A percentile compares a stretch with the other conserved stretches of the same genome.
Evolutionary conservation across 2,888 invertebrate genomes (phyloP).

Genomic region (Drosophila parthenogenetica): DNA sequence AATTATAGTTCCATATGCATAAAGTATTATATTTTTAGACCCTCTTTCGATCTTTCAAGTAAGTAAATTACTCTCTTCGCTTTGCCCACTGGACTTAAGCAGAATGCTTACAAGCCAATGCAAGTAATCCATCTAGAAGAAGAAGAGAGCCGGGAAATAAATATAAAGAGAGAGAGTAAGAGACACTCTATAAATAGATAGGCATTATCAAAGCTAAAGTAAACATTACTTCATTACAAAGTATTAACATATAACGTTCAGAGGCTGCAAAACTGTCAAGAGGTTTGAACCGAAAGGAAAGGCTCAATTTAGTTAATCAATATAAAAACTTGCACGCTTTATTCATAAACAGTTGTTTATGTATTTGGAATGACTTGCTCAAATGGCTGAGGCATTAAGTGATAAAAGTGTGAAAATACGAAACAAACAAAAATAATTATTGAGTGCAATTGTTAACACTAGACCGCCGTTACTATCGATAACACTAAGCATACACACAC

Average conservation of each 20-base stretch:
- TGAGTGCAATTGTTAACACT: conserved; percentile 8
- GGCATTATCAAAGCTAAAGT: conserved; percentile 64
- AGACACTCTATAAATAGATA: conserved; percentile 64
- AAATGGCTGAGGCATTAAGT: not conserved
- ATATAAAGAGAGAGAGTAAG: conserved; percentile 8
- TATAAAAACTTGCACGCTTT: conserved; percentile 21
- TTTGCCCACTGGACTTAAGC: conserved; percentile 13
- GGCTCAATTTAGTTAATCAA: conserved; percentile 29
- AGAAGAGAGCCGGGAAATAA: conserved; percentile 1
- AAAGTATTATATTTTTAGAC: conserved; percentile 36
- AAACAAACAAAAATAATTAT: conserved; percentile 1
- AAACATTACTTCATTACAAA: conserved; percentile 3
- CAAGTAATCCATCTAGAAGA: conserved; percentile 51
- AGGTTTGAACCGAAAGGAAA: conserved; percentile 21
- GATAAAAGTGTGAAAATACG: conserved; percentile 12
- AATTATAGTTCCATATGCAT: conserved; percentile 36
- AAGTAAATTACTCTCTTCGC: conserved; percentile 16
- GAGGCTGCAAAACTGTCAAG: not conserved
- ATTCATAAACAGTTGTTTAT: conserved; percentile 31
- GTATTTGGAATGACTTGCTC: conserved; percentile 33
- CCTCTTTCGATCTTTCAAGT: conserved; percentile 45
- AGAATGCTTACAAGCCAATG: conserved; percentile 5
- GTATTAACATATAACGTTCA: not conserved
- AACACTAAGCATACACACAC: not conserved
- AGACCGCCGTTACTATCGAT: conserved; percentile 4